Base-by-base conservation (phyloP, 2,113 vertebrate species). In the Melanocharis versteri region DNA sequence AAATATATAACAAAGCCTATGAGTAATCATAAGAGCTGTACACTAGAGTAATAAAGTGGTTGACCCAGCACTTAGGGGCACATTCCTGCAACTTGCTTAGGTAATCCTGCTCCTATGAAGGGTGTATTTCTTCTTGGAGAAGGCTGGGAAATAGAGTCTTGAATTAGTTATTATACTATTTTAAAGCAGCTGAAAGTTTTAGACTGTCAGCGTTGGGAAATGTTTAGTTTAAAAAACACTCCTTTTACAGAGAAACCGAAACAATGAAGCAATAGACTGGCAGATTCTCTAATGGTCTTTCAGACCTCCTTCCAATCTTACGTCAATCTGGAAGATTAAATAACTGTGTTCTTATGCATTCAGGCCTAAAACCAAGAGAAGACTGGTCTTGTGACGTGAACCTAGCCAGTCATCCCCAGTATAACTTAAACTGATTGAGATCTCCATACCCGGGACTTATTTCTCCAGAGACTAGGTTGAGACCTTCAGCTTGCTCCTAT, bases 401-500 rank as follows among this genome's bases (percentile, higher is more conserved):
- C 30, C 39, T 73, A 50, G 42, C 81, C 42, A 70, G 15, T 30
- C 47, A 50, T 51, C 31, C 20, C 33, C 66, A n/a, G 27, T 73
- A 70, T 62, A 95, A 78, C 69, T 91, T 81, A 73, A 93, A 90
- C 66, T 89, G 87, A 91, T 87, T 94, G 89, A 91, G 69, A 89
- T 79, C 23, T 58, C 45, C 31, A 37, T 57, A 87, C 20, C 28
- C 53, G 57, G 56, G n/a, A n/a, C 37, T 92, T 92, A 56, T 31
- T 84, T 81, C 94, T 93, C 61, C 50, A 33, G 61, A 92, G 83
- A 76, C n/a, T 45, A 45, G 40, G 31, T 60, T 95, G 65, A 87
- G 89, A 91, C 89, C 72, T 95, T 91, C 72, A 60, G 26, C 83
- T 85, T 87, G 77, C 61, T 91, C 83, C 72, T 94, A 93, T 84